phyloP scores from a whole-genome alignment of 1,140 invertebrate species.

The Metaphire vulgaris region DNA sequence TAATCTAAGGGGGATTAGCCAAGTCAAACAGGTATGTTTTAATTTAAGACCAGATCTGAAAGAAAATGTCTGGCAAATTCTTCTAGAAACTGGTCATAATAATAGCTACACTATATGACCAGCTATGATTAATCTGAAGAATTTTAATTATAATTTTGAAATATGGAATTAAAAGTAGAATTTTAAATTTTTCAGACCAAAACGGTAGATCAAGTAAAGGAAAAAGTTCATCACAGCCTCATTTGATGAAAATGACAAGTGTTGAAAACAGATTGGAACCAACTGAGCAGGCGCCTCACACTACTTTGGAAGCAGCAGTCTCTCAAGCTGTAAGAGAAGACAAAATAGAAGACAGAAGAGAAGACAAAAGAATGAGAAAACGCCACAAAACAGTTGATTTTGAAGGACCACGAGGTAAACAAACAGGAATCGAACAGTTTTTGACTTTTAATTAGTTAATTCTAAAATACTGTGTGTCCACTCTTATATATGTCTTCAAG shows the following conservation, averaged over 20 bases:
- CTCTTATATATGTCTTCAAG: no score
- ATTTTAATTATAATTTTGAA: neutral
- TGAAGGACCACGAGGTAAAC: neutral
- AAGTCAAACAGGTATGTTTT: neutral
- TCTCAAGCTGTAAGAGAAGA: neutral
- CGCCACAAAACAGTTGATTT: constrained; percentile 15
- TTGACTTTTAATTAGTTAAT: neutral
- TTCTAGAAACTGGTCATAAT: no score
- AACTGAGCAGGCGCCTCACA: neutral
- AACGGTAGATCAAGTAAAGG: neutral
- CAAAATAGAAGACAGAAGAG: neutral
- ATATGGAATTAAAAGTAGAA: neutral
- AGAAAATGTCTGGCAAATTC: neutral
- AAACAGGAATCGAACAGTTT: neutral
- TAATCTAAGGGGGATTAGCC: no score
- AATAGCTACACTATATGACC: no score
- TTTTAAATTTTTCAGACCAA: neutral
- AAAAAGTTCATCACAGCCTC: neutral
- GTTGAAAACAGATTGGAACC: neutral
- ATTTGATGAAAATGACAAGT: neutral
- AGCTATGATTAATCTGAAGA: neutral
- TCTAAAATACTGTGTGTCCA: no score
- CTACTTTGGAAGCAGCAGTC: neutral
- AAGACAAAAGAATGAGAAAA: neutral
- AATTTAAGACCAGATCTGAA: neutral